phyloP scores from a whole-genome alignment of 2,888 invertebrate species.

The Tholera decimalis region DNA sequence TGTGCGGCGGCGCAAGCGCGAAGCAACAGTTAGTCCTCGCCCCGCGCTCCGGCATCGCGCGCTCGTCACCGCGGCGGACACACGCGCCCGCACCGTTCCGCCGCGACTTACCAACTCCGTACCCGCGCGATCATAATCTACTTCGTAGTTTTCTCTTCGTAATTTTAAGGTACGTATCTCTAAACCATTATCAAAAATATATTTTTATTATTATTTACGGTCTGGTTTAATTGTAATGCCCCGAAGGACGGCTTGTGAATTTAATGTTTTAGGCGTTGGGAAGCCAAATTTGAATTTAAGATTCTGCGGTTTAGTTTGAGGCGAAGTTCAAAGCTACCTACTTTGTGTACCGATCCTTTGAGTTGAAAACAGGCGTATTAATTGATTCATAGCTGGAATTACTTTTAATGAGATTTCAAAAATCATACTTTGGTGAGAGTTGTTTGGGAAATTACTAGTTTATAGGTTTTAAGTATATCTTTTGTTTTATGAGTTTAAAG shows the following conservation, averaged over 20 bases:
- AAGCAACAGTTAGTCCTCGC: conserved; percentile 78
- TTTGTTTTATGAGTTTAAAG: neutral
- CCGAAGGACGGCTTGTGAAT: conserved; percentile 27
- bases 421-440: conserved; percentile 1
- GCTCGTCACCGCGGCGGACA: conserved; percentile 60
- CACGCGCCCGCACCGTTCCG: conserved; percentile 63
- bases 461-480: neutral
- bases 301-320: conserved; percentile 51
- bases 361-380: conserved; percentile 44
- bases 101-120: conserved; percentile 46
- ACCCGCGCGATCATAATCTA: conserved; percentile 61
- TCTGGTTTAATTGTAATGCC: conserved; percentile 20
- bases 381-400: conserved; percentile 33
- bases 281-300: conserved; percentile 54
- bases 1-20: conserved; percentile 75
- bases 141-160: conserved; percentile 56
- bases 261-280: conserved; percentile 32
- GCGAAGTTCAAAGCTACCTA: conserved; percentile 47
- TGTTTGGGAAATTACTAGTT: neutral
- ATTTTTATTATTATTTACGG: conserved; percentile 1
- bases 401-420: conserved; percentile 30
- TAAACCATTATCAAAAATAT: neutral
- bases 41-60: conserved; percentile 70
- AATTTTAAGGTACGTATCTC: conserved; percentile 58
- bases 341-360: conserved; percentile 45